Base-by-base conservation (phyloP, 2,797 vertebrate species). In the Harpagifer antarcticus region DNA sequence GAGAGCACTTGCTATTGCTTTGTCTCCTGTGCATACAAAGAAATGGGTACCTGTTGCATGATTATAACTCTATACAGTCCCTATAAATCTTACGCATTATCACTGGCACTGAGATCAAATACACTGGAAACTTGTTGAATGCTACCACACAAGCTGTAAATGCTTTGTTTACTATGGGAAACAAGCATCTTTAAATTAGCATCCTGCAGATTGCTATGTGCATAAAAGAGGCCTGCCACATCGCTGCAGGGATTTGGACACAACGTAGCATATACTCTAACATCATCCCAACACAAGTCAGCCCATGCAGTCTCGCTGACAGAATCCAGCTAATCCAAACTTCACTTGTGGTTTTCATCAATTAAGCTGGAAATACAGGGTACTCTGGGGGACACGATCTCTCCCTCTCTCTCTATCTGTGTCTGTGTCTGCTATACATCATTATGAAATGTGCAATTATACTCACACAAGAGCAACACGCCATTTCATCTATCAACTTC, bases 61-160 rank as follows among this genome's bases (percentile, higher is more conserved):
- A 82, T 84, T 76, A 82, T 42, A 78, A 59, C 17, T 67, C 68
- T 66, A n/a, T 19, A 17, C 23, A 3, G 69, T 80, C 33, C 74
- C 63, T 79, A 88, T 75, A 83, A 83, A 80, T 82, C 67, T 59
- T 16, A 17, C 33, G 43, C 58, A 73, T 85, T 72, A 76, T 81
- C 81, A 56, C 85, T 57, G 60, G 63, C 78, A 43, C 72, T 42
- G 49, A 78, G 55, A 82, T 82, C 75, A 71, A 72, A 79, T 15
- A 9, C 49, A 23, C 68, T 44, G 68, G 76, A 72, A 79, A 68
- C 66, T 70, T 82, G 85, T 70, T 86, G 78, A 76, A 76, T 2
- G 73, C 78, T 87, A 64, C 91, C 91, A 86, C 91, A 91, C 89
- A 89, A 5, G 87, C 79, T 77, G 87, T 89, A 89, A 88, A 89